Base-by-base conservation (phyloP, 2,113 vertebrate species). In the Sander vitreus region DNA sequence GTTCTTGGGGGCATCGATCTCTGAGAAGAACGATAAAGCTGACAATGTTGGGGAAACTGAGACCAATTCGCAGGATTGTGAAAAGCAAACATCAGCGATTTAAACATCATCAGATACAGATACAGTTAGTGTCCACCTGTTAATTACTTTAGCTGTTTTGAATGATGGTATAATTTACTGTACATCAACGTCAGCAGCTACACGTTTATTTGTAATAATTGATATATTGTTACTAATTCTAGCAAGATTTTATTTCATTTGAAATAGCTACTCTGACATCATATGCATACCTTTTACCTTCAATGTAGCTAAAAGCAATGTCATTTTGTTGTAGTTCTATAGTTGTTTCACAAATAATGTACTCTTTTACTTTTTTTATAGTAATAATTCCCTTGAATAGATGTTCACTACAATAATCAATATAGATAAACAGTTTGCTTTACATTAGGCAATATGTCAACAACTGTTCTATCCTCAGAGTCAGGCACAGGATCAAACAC, bases 1-100 rank as follows among this genome's bases (percentile, higher is more conserved):
- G 89, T 99, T 99, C 93, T 98, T 99, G 64, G 98, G 98, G 13
- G 98, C 97, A 73, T 99, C 98, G 0, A 99, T 97, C 93, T 99
- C 98, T 99, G 94, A 72, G 78, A 84, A 95, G 81, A 95, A 93
- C 59, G 94, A 94, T 89, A 93, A 95, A 96, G 95, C 89, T 95
- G 85, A 94, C 92, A 93, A 93, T 83, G 87, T 89, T 94, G 92
- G 92, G 92, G 87, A 90, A 82, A 94, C 91, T 91, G 91, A 94
- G 93, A 93, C 89, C 89, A 87, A 90, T 88, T 89, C 91, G 93
- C 85, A 85, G 83, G 66, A 87, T 71, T 58, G 80, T 80, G 86
- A 83, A 90, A 85, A 83, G 71, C n/a, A 89, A 83, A 83, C 62
- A 86, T 83, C 73, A 84, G 73, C 67, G 80, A 3, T 87, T 75